Base-by-base conservation (phyloP, 2,888 invertebrate species). In the Cheilosia vulpina region DNA sequence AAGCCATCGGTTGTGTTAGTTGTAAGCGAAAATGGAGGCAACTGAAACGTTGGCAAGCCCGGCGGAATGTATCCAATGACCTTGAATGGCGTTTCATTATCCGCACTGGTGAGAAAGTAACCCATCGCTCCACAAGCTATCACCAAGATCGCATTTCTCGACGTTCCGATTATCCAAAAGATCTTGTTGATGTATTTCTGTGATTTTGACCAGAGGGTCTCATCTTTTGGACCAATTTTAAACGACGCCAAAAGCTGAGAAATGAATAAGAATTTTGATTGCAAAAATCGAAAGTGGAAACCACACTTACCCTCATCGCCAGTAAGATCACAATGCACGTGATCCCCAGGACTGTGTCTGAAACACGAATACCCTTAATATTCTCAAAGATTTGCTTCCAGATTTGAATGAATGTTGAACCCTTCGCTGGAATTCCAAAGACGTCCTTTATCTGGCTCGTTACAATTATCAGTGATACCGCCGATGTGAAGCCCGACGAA, bases 381-480 rank as follows among this genome's bases (percentile, higher is more conserved):
- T 96, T 94, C 41, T 93, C 90, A 89, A 95, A 94, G 60, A 97
- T 94, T 81, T 95, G 95, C 69, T 93, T 94, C 95, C 96, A 96
- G 90, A 96, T 95, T 89, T 96, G 94, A 68, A 97, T 90, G 90
- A 97, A 97, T 0, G 97, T 97, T 45, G 94, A 93, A 21, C 97
- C 97, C 47, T 93, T 93, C 15, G 95, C 96, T 19, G 92, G 88
- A 88, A 97, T 95, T 2, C 96, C 96, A 66, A 97, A 93, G 65
- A 97, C 93, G 90, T 96, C 96, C 92, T 97, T 97, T 24, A 97
- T 93, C 92, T 98, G 98, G n/a, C 97, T 97, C 0, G 96, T 96
- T 50, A 97, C 95, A 88, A 98, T 98, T 89, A 97, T 96, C 63
- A 98, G 93, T 38, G 97, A 97, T 13, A 97, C 97, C 2, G 97